Base-by-base conservation (phyloP, 2,797 vertebrate genomes). In the Xiphophorus birchmanni region DNA sequence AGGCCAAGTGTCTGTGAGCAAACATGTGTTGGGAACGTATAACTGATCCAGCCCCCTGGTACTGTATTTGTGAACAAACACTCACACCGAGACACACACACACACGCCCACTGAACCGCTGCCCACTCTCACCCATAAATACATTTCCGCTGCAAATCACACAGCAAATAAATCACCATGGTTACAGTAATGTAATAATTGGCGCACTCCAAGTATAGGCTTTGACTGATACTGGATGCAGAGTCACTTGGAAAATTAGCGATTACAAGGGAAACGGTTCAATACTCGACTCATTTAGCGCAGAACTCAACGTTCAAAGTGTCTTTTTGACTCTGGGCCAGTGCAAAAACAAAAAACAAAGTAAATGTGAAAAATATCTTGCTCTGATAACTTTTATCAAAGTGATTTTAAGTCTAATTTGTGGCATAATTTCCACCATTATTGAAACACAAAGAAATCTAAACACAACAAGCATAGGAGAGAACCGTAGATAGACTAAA, bases 171-270 rank as follows among this genome's bases (percentile, higher is more conserved):
- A 86, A 92, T 94, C 89, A 83, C 93, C 91, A 92, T 94, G 90
- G 93, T 90, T 88, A 91, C 93, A 63, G 82, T 89, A 93, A 94
- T 92, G 54, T 86, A 90, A 92, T 94, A 91, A 93, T 89, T 90
- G 83, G 73, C 7, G 81, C 69, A 76, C 80, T 84, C 81, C 74
- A 82, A 89, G 80, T 72, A 50, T 21, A 84, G 80, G 58, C 74
- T 88, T 84, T 89, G 90, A 90, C 79, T 87, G 84, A 91, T 84
- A 87, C 82, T 75, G 84, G 86, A 83, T 26, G 60, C 73, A 69
- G 84, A 56, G 84, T 89, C 82, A 78, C 89, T 88, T 77, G 86
- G 86, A 87, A 87, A 88, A 88, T 84, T 73, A 8, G 83, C 89
- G 76, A 90, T 90, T 89, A 73, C 79, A 72, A 77, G 48, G 82